Base-by-base conservation (phyloP, 1,140 invertebrate species). In the Drosophila kanapiae region DNA sequence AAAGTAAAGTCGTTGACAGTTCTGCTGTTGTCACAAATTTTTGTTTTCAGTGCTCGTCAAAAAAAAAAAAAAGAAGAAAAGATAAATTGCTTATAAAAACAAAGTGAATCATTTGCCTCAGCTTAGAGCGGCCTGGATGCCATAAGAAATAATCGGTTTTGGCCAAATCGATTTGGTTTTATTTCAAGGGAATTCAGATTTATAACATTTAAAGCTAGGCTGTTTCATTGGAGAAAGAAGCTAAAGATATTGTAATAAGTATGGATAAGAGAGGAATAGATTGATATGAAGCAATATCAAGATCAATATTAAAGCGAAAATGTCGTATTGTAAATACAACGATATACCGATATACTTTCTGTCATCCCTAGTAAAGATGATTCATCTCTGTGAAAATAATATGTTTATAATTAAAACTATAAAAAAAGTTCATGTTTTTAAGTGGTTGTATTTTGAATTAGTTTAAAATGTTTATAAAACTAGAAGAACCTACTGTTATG, bases 21-120 rank as follows among this genome's bases (percentile, higher is more conserved):
- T 78, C 29, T 63, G 58, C 57, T 71, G 58, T 58, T 78, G 58
- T 51, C 54, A 59, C 57, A 49, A 23, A 56, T 65, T 65, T 75
- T 65, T 76, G 53, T 54, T 78, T 62, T 31, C 45, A 38, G 54
- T 58, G 38, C 42, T 57, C 35, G 53, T 57, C 35, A 4, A 43
- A 29, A 37, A 43, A 62, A 70, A n/a, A n/a, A 38, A n/a, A 13
- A 16, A 35, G 16, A 45, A n/a, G 31, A 13, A 18, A 47, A 75
- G 45, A 77, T 78, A 78, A 71, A 78, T 78, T 42, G 75, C 35
- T 64, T 71, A 54, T 71, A 78, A 51, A 78, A 78, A 71, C 65
- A 59, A 58, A 78, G 65, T 78, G 45, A 71, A 78, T 78, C 45
- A 70, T 78, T 61, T 78, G 38, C 62, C 29, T 48, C 2, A 5